Evolutionary conservation across 2,888 invertebrate genomes (phyloP), one percentile per base, ranked within the genome.

Genomic region (Tiliacea aurago): DNA sequence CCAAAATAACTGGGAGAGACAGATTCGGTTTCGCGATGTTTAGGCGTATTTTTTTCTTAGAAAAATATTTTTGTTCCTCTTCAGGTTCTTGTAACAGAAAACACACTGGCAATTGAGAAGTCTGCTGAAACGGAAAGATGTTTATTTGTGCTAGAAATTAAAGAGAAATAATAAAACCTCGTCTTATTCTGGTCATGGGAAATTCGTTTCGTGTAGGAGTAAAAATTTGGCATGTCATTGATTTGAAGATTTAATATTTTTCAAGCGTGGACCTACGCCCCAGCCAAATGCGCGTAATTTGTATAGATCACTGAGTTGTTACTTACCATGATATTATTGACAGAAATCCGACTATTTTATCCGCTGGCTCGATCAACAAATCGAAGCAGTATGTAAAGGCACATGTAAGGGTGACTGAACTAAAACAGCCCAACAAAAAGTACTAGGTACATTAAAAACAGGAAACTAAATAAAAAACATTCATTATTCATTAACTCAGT

Each of bases 71-170:
- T 80, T 71, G 56, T 76, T 73, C 65, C 49, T 67, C 53, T 55
- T 47, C 51, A 53, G 7, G 28, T 56, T 68, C 61, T 70, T 68
- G 65, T 53, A 37, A 69, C 33, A 59, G 59, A 75, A 82, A 76
- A 65, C 64, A 47, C 43, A 55, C 47, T 28, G 58, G 18, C 66
- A 75, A 83, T 75, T 73, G 75, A 70, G 70, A 70, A 73, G 59
- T 68, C 78, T 59, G 62, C 76, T 51, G 45, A 41, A 55, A 59
- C 43, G 62, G 56, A 65, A 70, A 67, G 37, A 70, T 77, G 62
- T 75, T 85, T 85, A 62, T 71, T 83, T 77, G 68, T 47, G 66
- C 56, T 59, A 55, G 43, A 69, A 84, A 71, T 70, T 66, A 67
- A 58, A 66, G 59, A 33, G 56, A 65, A 61, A 73, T 81, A 65